A percentile compares a stretch with the other conserved stretches of the same genome.
phyloP scores from a whole-genome alignment of 1,140 invertebrate species.

The Drepana arcuata region DNA sequence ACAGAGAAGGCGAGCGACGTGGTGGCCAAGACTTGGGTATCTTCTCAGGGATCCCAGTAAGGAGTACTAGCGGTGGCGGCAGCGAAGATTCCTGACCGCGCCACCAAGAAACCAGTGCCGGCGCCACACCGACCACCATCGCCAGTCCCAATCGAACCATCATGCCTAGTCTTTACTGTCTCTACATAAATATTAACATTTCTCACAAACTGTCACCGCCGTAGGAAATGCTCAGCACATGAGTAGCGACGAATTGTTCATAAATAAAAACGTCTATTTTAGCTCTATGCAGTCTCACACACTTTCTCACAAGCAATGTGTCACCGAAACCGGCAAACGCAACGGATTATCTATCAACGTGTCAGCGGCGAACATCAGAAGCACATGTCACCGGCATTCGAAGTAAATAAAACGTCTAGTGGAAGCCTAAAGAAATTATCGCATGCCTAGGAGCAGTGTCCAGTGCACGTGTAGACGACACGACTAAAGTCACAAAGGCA shows the following conservation, averaged over 20 bases:
- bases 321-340: slow-evolving; percentile 25
- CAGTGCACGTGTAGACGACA: too few species aligned
- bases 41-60: slow-evolving; percentile 31
- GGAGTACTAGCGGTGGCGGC: slow-evolving; percentile 27
- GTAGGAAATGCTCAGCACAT: slow-evolving; percentile 15
- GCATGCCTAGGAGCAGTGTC: too few species aligned
- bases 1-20: slow-evolving; percentile 49
- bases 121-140: slow-evolving; percentile 62
- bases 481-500: too few species aligned
- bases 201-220: slow-evolving; percentile 8
- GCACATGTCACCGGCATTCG: too few species aligned
- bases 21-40: slow-evolving; percentile 35
- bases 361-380: slow-evolving; percentile 9
- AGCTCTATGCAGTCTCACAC: slow-evolving; percentile 34
- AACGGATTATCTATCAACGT: slow-evolving; percentile 30
- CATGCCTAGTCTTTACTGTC: slow-evolving; percentile 7
- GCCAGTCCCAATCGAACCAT: slow-evolving; percentile 58
- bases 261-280: slow-evolving; percentile 55
- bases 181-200: not conserved
- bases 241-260: slow-evolving; percentile 29
- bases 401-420: too few species aligned
- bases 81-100: slow-evolving; percentile 34
- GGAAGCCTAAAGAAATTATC: too few species aligned
- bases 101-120: slow-evolving; percentile 62
- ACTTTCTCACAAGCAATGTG: slow-evolving; percentile 28